Conservation (phyloP, 2,888 invertebrate species). For the Dynastes grantii region DNA sequence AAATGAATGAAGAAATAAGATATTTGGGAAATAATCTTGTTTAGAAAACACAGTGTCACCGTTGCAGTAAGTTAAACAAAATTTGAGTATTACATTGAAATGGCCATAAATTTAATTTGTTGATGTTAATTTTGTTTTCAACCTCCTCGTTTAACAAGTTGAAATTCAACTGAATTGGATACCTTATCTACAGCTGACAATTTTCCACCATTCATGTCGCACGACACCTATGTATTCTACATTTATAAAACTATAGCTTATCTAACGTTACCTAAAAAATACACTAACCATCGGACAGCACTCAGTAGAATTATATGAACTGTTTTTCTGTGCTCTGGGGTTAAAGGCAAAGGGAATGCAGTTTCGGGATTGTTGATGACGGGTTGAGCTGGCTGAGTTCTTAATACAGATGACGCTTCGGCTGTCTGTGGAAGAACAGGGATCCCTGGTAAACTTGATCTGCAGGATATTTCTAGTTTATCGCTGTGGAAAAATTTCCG, state of each 20-base stretch:
- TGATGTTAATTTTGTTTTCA: too few species aligned
- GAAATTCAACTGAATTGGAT: too few species aligned
- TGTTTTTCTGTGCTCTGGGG: slow-evolving; percentile 11
- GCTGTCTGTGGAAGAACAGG: slow-evolving; percentile 62
- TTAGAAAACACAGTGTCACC: too few species aligned
- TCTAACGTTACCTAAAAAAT: slow-evolving; percentile 32
- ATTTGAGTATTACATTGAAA: too few species aligned
- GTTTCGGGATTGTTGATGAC: slow-evolving; percentile 62
- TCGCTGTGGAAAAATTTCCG: slow-evolving; percentile 61
- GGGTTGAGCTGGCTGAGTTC: slow-evolving; percentile 58
- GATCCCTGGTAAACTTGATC: slow-evolving; percentile 64
- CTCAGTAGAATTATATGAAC: slow-evolving; percentile 33
- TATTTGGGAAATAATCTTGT: too few species aligned
- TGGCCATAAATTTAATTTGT: too few species aligned
- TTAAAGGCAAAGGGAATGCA: too few species aligned
- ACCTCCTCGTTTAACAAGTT: too few species aligned
- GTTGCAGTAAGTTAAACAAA: too few species aligned
- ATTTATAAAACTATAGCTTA: slow-evolving; percentile 27
- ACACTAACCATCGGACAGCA: slow-evolving; percentile 39
- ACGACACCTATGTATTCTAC: background rate
- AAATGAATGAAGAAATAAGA: too few species aligned
- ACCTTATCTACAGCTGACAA: background rate
- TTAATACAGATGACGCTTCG: slow-evolving; percentile 58
- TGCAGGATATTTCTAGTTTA: slow-evolving; percentile 64
- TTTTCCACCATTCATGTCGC: background rate